These are phyloP conservation scores for Pyxicephalus adspersus DNA, from an alignment of 2,113 vertebrate genomes.

Conservation along the genomic window DNA sequence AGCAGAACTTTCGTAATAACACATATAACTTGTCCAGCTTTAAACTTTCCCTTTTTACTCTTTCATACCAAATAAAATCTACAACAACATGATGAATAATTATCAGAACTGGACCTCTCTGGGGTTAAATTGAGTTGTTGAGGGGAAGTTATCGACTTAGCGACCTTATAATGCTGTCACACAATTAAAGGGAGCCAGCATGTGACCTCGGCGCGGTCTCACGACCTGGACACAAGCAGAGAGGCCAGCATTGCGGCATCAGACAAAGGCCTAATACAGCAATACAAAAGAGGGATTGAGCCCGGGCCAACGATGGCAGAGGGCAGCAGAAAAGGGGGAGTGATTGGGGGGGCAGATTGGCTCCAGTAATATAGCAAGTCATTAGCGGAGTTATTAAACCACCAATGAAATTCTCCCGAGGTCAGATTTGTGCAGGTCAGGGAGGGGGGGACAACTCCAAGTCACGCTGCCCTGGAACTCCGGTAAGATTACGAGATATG, in stretches of 20 bases:
- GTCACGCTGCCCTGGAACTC: not conserved
- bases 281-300: conserved; percentile 29
- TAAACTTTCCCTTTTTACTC: too few species aligned
- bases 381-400: not conserved
- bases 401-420: not conserved
- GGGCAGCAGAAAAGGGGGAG: not conserved
- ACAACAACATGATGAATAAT: too few species aligned
- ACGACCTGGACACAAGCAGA: not conserved
- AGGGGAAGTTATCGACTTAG: not conserved
- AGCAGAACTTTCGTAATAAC: too few species aligned
- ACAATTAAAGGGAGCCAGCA: not conserved
- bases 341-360: not conserved
- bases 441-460: not conserved
- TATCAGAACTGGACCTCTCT: not conserved
- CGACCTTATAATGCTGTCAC: too few species aligned
- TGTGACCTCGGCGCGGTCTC: not conserved
- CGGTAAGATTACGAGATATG: not conserved
- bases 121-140: not conserved
- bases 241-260: not conserved
- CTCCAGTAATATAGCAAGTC: not conserved
- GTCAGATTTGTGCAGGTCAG: not conserved
- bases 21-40: too few species aligned
- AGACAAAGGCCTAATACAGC: conserved; percentile 18
- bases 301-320: not conserved
- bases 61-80: too few species aligned